phyloP scores from a whole-genome alignment of 2,797 vertebrate genomes.

The Pseudochromis fuscus region DNA sequence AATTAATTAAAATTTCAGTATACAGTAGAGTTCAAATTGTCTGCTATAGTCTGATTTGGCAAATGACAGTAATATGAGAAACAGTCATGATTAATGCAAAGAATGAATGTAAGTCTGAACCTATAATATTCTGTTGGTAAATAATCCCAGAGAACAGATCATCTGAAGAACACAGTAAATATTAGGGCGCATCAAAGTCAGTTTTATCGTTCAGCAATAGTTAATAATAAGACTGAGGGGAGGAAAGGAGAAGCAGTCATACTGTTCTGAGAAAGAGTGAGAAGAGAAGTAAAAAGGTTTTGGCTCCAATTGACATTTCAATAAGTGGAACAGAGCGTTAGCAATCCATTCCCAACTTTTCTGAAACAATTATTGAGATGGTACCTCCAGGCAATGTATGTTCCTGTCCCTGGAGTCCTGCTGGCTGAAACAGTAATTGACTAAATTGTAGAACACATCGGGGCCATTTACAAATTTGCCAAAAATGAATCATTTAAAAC shows the following conservation, averaged over 20 bases:
- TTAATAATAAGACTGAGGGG: constrained; percentile 28
- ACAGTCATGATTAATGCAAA: constrained; percentile 40
- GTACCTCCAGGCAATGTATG: constrained; percentile 99
- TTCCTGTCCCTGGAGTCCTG: constrained; percentile 98
- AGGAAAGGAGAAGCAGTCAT: constrained; percentile 38
- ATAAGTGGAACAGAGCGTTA: constrained; percentile 99
- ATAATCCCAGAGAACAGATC: background rate
- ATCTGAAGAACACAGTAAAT: constrained; percentile 19
- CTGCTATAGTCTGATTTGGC: constrained; percentile 56
- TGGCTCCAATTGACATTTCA: constrained; percentile 99
- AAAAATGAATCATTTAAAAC: constrained; percentile 99
- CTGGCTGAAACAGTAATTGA: constrained; percentile 99
- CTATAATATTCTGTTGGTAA: constrained; percentile 1
- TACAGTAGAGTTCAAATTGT: constrained; percentile 56
- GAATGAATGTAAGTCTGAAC: constrained; percentile 2
- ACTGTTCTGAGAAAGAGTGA: constrained; percentile 51
- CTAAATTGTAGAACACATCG: constrained; percentile 99
- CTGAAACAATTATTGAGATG: constrained; percentile 99
- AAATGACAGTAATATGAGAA: constrained; percentile 60
- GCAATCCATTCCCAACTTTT: constrained; percentile 99
- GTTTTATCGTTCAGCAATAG: constrained; percentile 24
- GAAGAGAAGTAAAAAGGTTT: constrained; percentile 83
- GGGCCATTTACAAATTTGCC: constrained; percentile 99
- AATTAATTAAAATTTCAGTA: constrained; percentile 82
- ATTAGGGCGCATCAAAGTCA: constrained; percentile 22